A percentile compares a stretch with the other conserved stretches of the same genome.
Conservation (phyloP, 2,797 vertebrate genomes). For the Anguilla megastoma region DNA sequence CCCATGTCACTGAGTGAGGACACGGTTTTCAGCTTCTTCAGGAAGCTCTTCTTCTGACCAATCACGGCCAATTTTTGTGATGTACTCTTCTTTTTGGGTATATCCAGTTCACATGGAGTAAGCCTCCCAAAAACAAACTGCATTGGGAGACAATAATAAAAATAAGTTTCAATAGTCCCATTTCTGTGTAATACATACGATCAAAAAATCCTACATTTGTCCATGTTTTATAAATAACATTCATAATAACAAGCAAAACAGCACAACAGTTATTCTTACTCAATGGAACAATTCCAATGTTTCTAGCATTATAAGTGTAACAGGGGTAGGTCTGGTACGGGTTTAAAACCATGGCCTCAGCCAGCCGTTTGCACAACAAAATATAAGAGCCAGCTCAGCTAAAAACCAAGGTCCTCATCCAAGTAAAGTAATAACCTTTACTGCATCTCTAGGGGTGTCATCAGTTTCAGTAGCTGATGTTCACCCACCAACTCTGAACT, state of each 20-base stretch:
- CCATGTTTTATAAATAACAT: background rate
- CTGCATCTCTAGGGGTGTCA: background rate
- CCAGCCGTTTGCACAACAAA: background rate
- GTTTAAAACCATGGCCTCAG: background rate
- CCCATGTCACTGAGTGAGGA: background rate
- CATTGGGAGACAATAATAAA: background rate
- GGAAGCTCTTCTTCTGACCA: conserved; percentile 17
- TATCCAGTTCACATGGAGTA: background rate
- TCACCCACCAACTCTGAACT: background rate
- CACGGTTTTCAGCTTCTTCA: background rate
- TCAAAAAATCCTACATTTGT: background rate
- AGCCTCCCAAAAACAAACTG: background rate
- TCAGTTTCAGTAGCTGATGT: background rate
- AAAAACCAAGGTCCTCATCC: background rate
- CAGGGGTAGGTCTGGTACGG: background rate
- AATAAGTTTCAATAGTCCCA: background rate
- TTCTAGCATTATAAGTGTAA: background rate
- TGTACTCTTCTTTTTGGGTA: background rate
- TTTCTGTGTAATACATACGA: background rate
- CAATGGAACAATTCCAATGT: background rate
- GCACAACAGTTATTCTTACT: background rate
- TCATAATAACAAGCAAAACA: background rate
- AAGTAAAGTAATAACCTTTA: background rate
- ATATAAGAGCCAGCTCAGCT: background rate
- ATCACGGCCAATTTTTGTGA: background rate